Conservation (phyloP, 2,113 vertebrate genomes). For the Halichoerus grypus region DNA sequence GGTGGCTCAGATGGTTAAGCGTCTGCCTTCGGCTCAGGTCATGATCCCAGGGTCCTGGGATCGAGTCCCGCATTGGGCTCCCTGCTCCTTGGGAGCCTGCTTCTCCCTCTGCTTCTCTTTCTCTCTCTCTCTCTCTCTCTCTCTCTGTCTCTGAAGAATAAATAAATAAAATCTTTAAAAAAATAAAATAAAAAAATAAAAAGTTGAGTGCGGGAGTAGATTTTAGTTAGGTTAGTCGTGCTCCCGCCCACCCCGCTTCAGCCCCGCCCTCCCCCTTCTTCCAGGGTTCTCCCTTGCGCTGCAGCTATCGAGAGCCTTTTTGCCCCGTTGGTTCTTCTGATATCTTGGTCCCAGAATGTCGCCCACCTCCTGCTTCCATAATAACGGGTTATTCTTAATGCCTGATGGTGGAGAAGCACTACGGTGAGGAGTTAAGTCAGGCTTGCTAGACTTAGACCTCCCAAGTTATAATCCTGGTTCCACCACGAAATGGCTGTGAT, state of each 20-base stretch:
- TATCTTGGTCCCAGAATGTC: not conserved
- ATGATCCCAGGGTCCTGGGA: too few species aligned
- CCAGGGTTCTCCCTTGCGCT: not conserved
- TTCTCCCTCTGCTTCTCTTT: too few species aligned
- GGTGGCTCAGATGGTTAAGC: too few species aligned
- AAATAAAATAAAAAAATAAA: not conserved
- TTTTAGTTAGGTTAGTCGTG: not conserved
- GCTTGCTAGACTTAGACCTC: not conserved
- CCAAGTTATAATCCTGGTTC: not conserved
- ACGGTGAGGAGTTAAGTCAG: not conserved
- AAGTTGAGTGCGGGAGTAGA: conserved; percentile 18
- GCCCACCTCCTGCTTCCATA: not conserved
- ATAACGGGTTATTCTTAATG: not conserved
- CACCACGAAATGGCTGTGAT: not conserved
- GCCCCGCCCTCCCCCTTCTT: not conserved
- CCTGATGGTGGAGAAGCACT: not conserved
- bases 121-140: too few species aligned
- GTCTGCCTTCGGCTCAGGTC: too few species aligned
- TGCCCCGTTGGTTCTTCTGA: not conserved
- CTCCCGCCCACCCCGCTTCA: not conserved
- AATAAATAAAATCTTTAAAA: too few species aligned
- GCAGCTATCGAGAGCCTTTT: not conserved
- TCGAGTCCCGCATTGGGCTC: too few species aligned
- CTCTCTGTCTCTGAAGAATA: too few species aligned
- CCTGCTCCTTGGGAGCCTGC: too few species aligned